Evolutionary conservation across 2,888 invertebrate genomes (phyloP).

Genomic region (Diogma glabrata): DNA sequence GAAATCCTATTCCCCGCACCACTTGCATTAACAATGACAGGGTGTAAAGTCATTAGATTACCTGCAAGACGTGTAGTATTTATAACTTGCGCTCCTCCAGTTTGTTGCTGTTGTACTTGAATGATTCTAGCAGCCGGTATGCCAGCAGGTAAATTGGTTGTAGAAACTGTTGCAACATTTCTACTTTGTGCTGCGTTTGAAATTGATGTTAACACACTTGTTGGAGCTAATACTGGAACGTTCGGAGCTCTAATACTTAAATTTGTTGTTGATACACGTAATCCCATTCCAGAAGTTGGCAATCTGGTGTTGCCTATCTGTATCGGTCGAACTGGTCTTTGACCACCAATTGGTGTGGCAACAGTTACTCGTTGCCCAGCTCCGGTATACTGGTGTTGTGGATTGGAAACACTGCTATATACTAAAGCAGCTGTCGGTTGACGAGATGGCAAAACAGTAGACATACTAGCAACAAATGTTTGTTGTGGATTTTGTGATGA

Average conservation of each 20-base stretch:
- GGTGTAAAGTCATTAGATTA: slow-evolving; percentile 34
- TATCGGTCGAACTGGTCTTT: slow-evolving; percentile 34
- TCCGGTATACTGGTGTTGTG: slow-evolving; percentile 26
- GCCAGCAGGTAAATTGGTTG: slow-evolving; percentile 25
- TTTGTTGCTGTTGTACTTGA: slow-evolving; percentile 32
- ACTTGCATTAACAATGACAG: slow-evolving; percentile 33
- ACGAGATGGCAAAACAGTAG: slow-evolving; percentile 32
- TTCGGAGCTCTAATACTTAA: slow-evolving; percentile 35
- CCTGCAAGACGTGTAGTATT: slow-evolving; percentile 30
- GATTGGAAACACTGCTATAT: slow-evolving; percentile 30
- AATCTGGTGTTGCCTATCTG: slow-evolving; percentile 30
- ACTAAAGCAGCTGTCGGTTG: slow-evolving; percentile 32
- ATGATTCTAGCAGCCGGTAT: slow-evolving; percentile 31
- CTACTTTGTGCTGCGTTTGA: slow-evolving; percentile 7
- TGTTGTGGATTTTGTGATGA: slow-evolving; percentile 20
- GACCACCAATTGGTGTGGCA: slow-evolving; percentile 25
- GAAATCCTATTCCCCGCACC: slow-evolving; percentile 29
- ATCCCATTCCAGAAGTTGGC: slow-evolving; percentile 28
- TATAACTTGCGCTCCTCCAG: slow-evolving; percentile 30
- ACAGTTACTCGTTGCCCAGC: slow-evolving; percentile 30
- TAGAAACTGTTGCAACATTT: slow-evolving; percentile 16
- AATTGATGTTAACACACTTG: slow-evolving; percentile 21
- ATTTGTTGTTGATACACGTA: slow-evolving; percentile 29
- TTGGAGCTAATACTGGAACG: slow-evolving; percentile 27
- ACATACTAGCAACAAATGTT: slow-evolving; percentile 33